Evolutionary conservation across 2,113 vertebrate species (phyloP), one percentile per base, ranked within the genome.

Genomic region (Eurypyga helias): DNA sequence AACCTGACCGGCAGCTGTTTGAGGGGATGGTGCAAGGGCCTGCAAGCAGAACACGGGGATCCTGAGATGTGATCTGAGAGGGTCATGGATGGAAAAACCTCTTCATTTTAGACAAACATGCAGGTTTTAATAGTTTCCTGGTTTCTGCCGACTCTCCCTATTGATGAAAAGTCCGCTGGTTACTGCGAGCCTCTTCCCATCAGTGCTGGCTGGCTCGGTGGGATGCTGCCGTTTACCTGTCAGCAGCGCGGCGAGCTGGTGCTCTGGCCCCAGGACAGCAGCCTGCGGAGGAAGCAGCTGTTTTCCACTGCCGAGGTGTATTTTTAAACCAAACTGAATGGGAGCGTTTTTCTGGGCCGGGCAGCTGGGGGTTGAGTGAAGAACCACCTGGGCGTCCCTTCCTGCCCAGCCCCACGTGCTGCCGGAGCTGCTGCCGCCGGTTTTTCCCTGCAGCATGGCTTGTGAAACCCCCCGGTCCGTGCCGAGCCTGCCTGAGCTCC

Each of bases 321-420:
- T 97, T 96, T 97, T 93, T 93, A 96, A 95, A 77, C 76, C 80
- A 1, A 60, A 54, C 21, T 46, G 52, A 60, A 41, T 48, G 69
- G 92, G 33, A 92, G 58, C 4, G 4, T 23, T 76, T 93, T 89
- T 54, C 31, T 64, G 90, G 80, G 72, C 90, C 0, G 52, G 88
- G 72, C 91, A 75, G 93, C 84, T 62, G 76, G 46, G 45, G 65
- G 9, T 24, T 86, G 81, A 97, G 92, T 0, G 87, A 92, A 95
- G 92, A 94, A 90, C 95, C 97, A 97, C 97, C 97, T 95, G 96
- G 51, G 61, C 11, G 43, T 41, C 86, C 73, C 84, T 97, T 95
- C 95, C 95, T 95, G 96, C 87, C 86, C 13, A 0, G 84, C 96
- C 87, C 92, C 7, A 3, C 0, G 13, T 0, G 38, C 87, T 43